Conservation (phyloP, 30 jellyfish, hydroid and myxozoan genomes). For the Aurelia aurita region DNA sequence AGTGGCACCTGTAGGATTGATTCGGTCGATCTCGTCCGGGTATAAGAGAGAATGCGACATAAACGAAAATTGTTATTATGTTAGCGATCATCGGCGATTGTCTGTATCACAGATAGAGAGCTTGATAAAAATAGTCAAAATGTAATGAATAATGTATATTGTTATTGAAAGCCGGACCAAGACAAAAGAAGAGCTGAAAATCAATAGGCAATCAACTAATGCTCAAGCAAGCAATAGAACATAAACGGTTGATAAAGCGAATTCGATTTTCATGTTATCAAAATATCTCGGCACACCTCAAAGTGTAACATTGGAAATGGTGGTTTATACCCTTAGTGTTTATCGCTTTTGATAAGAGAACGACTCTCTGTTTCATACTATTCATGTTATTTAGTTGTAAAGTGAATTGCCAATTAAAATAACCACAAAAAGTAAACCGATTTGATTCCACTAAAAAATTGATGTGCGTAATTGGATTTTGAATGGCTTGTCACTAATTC, state of each 20-base stretch:
- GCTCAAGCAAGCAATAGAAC: background rate
- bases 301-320: background rate
- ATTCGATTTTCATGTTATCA: background rate
- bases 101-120: too few species aligned
- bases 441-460: slow-evolving; percentile 27
- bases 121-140: background rate
- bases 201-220: background rate
- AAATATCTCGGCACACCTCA: slow-evolving; percentile 2
- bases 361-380: background rate
- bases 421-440: slow-evolving; percentile 65
- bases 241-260: background rate
- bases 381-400: slow-evolving; percentile 1
- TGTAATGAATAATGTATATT: background rate
- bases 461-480: slow-evolving; percentile 50
- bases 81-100: too few species aligned
- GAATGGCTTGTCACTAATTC: slow-evolving; percentile 34
- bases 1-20: too few species aligned
- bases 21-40: too few species aligned
- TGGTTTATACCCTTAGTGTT: background rate
- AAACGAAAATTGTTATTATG: too few species aligned
- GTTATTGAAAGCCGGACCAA: background rate
- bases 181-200: background rate
- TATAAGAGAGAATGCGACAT: too few species aligned
- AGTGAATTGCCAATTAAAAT: slow-evolving; percentile 55
- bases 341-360: slow-evolving; percentile 1